Base-by-base conservation (phyloP, 1,140 invertebrate species). In the Drosophila dunni region DNA sequence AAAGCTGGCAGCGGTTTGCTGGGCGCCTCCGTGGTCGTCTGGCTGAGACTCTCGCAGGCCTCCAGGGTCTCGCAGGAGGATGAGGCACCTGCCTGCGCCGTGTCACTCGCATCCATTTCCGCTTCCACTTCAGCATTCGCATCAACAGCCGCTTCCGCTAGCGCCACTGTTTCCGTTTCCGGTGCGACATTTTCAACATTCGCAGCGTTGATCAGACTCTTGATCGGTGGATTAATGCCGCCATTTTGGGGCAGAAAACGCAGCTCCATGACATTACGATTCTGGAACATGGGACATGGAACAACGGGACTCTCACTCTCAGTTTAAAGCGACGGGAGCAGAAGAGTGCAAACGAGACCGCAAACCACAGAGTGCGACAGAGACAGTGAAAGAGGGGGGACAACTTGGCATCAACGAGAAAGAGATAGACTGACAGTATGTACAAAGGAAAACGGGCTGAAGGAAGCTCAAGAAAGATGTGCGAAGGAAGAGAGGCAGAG, bases 251-350 rank as follows among this genome's bases (percentile, higher is more conserved):
- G 90, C 78, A 92, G 68, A 57, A 92, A 92, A 34, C 91, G 91
- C 51, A 92, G 85, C 89, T 92, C 91, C 91, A 92, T 92, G 15
- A 92, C 91, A 56, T 92, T 92, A 64, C 91, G 91, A 80, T 92
- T 92, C 91, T 92, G 88, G 63, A 92, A 92, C 75, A 88, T 74
- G 73, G 80, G 71, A 90, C 24, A 29, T 6, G 24, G 24, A 29
- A 29, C 24, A 29, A 29, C 74, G 81, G 36, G 34, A 42, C 33
- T 56, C 53, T 56, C 53, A 36, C 50, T 62, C 86, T 86, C 66
- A 86, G 67, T 79, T 67, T 78, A 61, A 58, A 68, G 66, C 66
- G 20, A 58, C 11, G 6, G 15, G 24, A 9, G 20, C 5, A 36
- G 11, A 45, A 34, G 29, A 51, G 9, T 64, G 8, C 44, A 38